These are phyloP conservation scores for Bombylius discolor DNA, from an alignment of 2,888 invertebrate genomes.

Conservation along the genomic window DNA sequence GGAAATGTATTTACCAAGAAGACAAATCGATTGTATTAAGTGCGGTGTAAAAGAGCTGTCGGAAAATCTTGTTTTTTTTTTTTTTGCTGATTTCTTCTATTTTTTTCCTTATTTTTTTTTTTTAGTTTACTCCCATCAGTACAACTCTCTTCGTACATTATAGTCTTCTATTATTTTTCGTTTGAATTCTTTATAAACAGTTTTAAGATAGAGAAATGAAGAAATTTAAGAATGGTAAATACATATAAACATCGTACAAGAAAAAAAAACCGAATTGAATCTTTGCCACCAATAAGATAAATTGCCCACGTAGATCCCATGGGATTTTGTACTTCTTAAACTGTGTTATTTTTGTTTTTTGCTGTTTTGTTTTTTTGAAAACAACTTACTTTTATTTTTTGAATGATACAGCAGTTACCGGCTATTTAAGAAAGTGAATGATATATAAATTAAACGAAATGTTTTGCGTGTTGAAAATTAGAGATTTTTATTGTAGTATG, in stretches of 20 bases:
- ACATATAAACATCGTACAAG: not conserved
- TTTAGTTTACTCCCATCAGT: too few species aligned
- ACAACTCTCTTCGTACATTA: not conserved
- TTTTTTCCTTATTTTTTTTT: not conserved
- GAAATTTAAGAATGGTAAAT: too few species aligned
- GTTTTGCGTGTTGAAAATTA: too few species aligned
- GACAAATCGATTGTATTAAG: conserved; percentile 15
- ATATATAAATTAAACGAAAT: too few species aligned
- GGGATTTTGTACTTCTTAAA: not conserved
- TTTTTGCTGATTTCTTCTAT: not conserved
- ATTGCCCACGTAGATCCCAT: conserved; percentile 6
- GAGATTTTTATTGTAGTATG: too few species aligned
- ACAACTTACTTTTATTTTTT: too few species aligned
- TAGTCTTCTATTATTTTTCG: not conserved
- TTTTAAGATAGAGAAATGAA: not conserved
- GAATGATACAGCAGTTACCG: too few species aligned
- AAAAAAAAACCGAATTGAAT: conserved; percentile 4
- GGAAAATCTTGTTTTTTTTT: conserved; percentile 1
- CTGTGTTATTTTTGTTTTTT: too few species aligned
- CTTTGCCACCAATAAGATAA: conserved; percentile 5
- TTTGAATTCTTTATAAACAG: not conserved
- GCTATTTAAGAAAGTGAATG: too few species aligned
- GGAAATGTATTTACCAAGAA: conserved; percentile 10
- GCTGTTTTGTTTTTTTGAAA: too few species aligned
- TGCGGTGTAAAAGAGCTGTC: conserved; percentile 10